phyloP scores from a whole-genome alignment of 2,113 vertebrate species.

The Solea solea region DNA sequence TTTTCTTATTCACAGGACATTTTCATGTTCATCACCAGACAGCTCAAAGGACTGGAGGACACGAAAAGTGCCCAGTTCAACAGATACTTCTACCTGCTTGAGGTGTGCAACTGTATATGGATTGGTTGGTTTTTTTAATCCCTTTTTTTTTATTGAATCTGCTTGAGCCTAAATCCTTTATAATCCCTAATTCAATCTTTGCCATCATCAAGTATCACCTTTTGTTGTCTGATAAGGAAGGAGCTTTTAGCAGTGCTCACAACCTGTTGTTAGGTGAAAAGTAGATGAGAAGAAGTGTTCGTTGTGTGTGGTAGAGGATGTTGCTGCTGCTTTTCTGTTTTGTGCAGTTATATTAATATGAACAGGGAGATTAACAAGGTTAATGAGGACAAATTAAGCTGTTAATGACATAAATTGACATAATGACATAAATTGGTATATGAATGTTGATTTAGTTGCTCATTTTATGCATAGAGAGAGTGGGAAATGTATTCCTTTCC shows the following conservation, averaged over 20 bases:
- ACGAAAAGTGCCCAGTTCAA: slow-evolving; percentile 99
- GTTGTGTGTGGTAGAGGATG: too few relatives aligned
- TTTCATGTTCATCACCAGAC: slow-evolving; percentile 99
- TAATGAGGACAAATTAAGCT: not conserved
- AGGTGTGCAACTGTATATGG: slow-evolving; percentile 78
- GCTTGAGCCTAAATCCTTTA: not conserved
- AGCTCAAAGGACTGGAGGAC: slow-evolving; percentile 97
- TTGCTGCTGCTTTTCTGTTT: not conserved
- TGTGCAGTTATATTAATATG: not conserved
- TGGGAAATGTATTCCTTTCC: not conserved
- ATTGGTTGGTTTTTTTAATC: too few relatives aligned
- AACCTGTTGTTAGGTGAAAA: not conserved
- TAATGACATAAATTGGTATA: not conserved
- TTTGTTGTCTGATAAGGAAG: not conserved
- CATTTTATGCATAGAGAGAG: not conserved
- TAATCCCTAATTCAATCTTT: not conserved
- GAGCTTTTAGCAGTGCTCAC: not conserved
- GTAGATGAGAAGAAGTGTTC: too few relatives aligned
- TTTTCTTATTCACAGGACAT: slow-evolving; percentile 88
- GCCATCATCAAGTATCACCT: not conserved
- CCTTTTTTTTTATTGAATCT: not conserved
- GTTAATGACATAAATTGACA: not conserved
- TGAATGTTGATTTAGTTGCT: not conserved
- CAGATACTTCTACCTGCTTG: slow-evolving; percentile 98
- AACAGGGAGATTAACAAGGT: not conserved